Conservation (phyloP, 2,113 vertebrate species). For the Oncorhynchus masou region DNA sequence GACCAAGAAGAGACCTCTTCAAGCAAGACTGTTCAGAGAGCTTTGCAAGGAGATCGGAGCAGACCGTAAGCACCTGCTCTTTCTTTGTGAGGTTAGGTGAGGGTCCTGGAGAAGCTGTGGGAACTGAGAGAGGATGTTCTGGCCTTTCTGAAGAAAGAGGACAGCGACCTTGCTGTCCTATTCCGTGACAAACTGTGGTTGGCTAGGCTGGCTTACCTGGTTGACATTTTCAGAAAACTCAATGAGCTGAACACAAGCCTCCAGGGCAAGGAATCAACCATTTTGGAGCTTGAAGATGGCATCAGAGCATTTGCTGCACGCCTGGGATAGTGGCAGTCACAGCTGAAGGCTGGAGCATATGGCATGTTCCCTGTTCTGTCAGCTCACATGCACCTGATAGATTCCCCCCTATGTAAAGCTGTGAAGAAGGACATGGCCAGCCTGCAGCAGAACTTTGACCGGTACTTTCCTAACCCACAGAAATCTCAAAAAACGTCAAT, state of each 20-base stretch:
- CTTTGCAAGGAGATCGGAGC: constrained; percentile 6
- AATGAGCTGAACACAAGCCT: constrained; percentile 8
- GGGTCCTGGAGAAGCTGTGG: constrained; percentile 1
- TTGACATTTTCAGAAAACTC: constrained; percentile 22
- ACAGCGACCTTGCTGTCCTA: no score
- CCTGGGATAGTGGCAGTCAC: constrained; percentile 4
- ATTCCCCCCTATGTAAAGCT: neutral
- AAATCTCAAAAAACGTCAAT: neutral
- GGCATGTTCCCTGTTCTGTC: constrained; percentile 10
- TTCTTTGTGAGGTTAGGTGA: constrained; percentile 16
- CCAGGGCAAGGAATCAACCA: constrained; percentile 3
- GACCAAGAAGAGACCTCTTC: constrained; percentile 10
- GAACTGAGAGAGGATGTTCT: no score
- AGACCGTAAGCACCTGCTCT: constrained; percentile 16
- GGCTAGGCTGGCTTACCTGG: neutral
- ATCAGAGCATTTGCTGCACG: neutral
- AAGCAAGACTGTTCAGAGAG: constrained; percentile 19
- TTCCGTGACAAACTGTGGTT: neutral
- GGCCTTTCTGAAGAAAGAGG: no score
- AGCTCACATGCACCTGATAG: neutral
- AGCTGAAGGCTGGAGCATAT: constrained; percentile 1
- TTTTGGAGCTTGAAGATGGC: constrained; percentile 13
- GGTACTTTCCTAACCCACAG: neutral
- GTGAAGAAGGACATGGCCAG: neutral
- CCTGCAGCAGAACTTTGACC: constrained; percentile 12